These are phyloP conservation scores for Drosophila azteca DNA, from an alignment of 1,140 invertebrate species.

Conservation along the genomic window DNA sequence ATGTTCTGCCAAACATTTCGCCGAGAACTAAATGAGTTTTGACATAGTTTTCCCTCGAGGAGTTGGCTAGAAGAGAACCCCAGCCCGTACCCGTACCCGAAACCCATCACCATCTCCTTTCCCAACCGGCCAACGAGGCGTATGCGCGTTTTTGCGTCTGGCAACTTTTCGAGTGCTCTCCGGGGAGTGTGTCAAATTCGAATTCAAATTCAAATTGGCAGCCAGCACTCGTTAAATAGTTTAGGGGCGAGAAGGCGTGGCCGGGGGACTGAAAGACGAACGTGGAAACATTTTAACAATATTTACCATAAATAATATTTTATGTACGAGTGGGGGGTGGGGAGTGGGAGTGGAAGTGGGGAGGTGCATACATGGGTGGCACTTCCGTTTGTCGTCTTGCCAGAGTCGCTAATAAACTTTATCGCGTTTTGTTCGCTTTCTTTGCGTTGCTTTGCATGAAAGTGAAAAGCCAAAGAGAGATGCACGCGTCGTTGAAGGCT, in stretches of 20 bases:
- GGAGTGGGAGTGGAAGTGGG: too few species aligned
- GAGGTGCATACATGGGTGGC: too few species aligned
- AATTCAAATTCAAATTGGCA: conserved; percentile 9
- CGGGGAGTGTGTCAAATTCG: conserved; percentile 40
- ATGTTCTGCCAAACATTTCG: conserved; percentile 34
- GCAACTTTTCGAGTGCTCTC: conserved; percentile 22
- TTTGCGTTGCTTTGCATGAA: conserved; percentile 6
- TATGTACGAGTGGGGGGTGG: background rate
- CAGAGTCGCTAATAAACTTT: conserved; percentile 21
- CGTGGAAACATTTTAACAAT: background rate
- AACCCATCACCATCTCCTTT: background rate
- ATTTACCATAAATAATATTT: background rate
- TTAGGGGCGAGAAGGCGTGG: too few species aligned
- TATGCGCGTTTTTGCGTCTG: conserved; percentile 14
- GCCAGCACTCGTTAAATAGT: background rate
- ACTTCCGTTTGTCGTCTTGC: conserved; percentile 2
- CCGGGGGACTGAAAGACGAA: background rate
- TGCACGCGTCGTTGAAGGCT: background rate
- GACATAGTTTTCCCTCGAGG: conserved; percentile 38
- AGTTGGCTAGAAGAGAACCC: conserved; percentile 7
- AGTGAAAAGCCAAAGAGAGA: conserved; percentile 24
- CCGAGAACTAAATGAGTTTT: conserved; percentile 33
- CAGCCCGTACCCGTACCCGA: background rate
- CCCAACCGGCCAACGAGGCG: background rate
- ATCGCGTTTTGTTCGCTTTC: conserved; percentile 7